A percentile compares a stretch with the other conserved stretches of the same genome.
Evolutionary conservation across 2,113 vertebrate species (phyloP).

Genomic region (Corynorhinus townsendii): DNA sequence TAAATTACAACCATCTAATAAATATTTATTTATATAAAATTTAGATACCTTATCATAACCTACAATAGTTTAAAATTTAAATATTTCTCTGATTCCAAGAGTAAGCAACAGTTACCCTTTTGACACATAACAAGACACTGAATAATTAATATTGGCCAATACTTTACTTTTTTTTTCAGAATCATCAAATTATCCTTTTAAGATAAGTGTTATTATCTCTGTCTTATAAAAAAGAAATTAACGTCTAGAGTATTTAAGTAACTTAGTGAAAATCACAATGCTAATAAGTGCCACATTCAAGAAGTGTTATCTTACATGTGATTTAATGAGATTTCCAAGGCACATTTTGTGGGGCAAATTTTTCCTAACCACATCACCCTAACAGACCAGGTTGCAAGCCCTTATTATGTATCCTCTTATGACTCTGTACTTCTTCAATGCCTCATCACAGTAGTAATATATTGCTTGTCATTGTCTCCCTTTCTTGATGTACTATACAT

Average conservation of each 20-base stretch:
- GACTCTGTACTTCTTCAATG: neutral
- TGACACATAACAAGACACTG: neutral
- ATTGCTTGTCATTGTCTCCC: neutral
- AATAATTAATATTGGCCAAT: neutral
- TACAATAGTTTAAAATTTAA: neutral
- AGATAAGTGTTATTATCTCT: neutral
- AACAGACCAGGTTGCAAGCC: neutral
- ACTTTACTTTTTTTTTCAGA: neutral
- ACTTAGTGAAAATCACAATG: neutral
- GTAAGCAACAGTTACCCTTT: neutral
- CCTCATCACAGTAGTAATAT: neutral
- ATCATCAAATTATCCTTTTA: neutral
- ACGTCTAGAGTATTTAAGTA: neutral
- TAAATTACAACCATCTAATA: slow-evolving; percentile 38
- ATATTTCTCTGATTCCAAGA: neutral
- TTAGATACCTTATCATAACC: neutral
- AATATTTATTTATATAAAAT: neutral
- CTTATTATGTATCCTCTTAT: neutral
- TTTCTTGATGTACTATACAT: neutral
- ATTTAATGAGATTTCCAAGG: neutral
- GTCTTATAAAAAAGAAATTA: neutral
- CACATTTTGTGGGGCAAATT: neutral
- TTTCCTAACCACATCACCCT: neutral
- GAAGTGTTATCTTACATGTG: neutral
- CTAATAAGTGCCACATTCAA: neutral